These are phyloP conservation scores for Vulpes ferrilata DNA, from an alignment of 2,113 vertebrate species.

Conservation along the genomic window DNA sequence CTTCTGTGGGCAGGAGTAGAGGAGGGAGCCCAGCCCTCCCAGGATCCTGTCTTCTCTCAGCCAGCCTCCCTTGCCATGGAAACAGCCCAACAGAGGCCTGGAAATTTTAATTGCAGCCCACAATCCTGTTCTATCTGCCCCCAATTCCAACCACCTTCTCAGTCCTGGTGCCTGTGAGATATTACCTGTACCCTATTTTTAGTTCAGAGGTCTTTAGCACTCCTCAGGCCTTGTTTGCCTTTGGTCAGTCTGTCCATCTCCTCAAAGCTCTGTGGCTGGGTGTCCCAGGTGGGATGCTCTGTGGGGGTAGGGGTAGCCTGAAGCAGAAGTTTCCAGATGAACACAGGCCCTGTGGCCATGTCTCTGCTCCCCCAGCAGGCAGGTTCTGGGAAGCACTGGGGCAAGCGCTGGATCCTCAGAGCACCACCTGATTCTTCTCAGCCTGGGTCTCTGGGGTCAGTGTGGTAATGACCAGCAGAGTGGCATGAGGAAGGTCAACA, in stretches of 20 bases:
- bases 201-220: not conserved
- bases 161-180: not conserved
- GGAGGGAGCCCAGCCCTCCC: not conserved
- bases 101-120: constrained; percentile 57
- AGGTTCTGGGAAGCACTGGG: not conserved
- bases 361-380: not conserved
- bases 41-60: not conserved
- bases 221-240: not conserved
- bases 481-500: not conserved
- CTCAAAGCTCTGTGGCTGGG: not conserved
- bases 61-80: constrained; percentile 28
- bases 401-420: not conserved
- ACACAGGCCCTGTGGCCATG: not conserved
- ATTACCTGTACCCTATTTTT: not conserved
- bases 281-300: not conserved
- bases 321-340: not conserved
- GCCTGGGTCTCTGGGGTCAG: not conserved
- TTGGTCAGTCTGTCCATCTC: not conserved
- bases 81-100: constrained; percentile 20
- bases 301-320: not conserved
- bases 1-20: not conserved
- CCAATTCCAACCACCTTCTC: not conserved
- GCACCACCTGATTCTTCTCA: not conserved
- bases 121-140: not conserved
- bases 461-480: not conserved